Base-by-base conservation (phyloP, 1,140 invertebrate species). In the Diplogasteroides magnus region DNA sequence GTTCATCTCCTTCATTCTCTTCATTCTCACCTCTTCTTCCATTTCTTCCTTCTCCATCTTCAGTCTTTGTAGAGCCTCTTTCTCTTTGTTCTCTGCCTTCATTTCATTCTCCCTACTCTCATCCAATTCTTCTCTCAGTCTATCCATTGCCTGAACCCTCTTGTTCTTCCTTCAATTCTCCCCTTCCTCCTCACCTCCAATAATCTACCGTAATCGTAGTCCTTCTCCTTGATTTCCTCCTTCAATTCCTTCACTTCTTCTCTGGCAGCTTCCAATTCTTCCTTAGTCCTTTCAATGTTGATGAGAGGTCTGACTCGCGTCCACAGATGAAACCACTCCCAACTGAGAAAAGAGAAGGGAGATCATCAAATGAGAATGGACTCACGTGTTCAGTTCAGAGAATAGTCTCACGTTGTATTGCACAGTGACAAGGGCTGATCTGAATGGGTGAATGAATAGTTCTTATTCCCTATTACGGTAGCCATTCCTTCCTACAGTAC, bases 381-480 rank as follows among this genome's bases (percentile, higher is more conserved):
- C 19, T 48, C 37, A 48, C 37, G 6, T 48, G 37, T 19, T 48
- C 37, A 48, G 19, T 48, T 61, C 27, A 11, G 68, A 55, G 63
- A 71, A 75, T 27, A 64, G 55, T 55, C 76, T 66, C 13, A 80
- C 76, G 65, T 78, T 74, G 23, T 72, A 19, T 66, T 80, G 79
- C 59, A 80, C 69, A 31, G 69, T 71, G 19, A 75, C n/a, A 19
- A 78, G 61, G 23, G 71, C 71, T n/a, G 73, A 37, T 69, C 77
- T 77, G 37, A 32, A 71, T 23, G 26, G 11, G 25, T n/a, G 19
- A 71, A 62, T 68, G 25, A 28, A 23, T 32, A 37, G 31, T 58
- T 14, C 28, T 2, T 59, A 71, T 6, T 13, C 23, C 29, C 25
- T n/a, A n/a, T n/a, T n/a, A n/a, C n/a, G n/a, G n/a, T n/a, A n/a